Base-by-base conservation (phyloP, 2,797 vertebrate species). In the Leptatherina wallacei region DNA sequence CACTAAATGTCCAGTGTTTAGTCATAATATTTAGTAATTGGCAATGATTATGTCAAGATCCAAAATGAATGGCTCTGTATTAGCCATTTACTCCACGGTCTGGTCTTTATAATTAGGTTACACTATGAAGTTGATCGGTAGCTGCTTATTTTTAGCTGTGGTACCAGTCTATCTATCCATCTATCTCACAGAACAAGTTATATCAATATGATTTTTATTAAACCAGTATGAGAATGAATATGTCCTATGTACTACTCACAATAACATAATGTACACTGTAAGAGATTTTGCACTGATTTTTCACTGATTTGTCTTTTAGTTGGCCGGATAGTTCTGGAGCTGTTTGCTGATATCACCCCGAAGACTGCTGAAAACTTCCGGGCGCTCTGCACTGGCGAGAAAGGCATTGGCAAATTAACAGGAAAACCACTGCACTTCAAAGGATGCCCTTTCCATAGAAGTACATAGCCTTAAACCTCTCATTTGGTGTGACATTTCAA, bases 341-440 rank as follows among this genome's bases (percentile, higher is more conserved):
- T 99, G 65, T 99, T 99, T 88, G 95, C 96, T 58, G 97, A 99
- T 3, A 40, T 97, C 74, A 95, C 96, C 63, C 97, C 98, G 18
- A 99, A 96, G 93, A 99, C 97, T 3, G 97, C 97, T 5, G 97
- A 99, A 83, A 99, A 99, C 89, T 99, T 99, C 84, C 95, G 96
- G 78, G 97, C 97, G 0, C 91, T 99, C 20, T 99, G 97, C 92
- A 98, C 97, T 0, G 98, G 98, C 44, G 98, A 99, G 89, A 98
- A 98, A 81, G 98, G 97, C 75, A 90, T 59, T 2, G 98, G 98
- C 7, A 59, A 92, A 61, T 94, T 94, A 1, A 99, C 98, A 2
- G 97, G 95, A 66, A 99, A 98, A 69, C 95, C 96, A 8, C 95
- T 99, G 69, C 96, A 99, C 91, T 99, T 96, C 85, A 99, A 96